Conservation (phyloP, 2,113 vertebrate species). For the Mirounga angustirostris region DNA sequence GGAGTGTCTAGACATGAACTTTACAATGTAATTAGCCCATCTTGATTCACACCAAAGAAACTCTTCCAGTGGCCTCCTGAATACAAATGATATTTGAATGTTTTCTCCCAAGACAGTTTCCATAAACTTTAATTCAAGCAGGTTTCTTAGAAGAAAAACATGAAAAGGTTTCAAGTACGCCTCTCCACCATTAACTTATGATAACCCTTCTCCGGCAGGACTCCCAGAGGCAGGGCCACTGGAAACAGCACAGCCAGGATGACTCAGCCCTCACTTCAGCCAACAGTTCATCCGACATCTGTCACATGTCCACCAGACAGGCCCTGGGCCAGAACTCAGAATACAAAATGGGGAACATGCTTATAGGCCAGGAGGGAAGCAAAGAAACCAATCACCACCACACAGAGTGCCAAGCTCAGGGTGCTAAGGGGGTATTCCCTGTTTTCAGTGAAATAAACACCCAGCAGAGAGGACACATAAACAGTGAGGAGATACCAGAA, state of each 20-base stretch:
- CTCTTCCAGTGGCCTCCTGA: not conserved
- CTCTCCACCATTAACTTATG: not conserved
- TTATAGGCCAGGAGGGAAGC: not conserved
- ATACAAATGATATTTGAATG: not conserved
- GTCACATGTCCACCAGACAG: not conserved
- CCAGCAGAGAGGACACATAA: not conserved
- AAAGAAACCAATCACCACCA: not conserved
- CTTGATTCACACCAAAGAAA: constrained; percentile 14
- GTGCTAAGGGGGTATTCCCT: not conserved
- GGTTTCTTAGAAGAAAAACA: not conserved
- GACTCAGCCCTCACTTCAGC: not conserved
- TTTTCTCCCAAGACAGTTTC: not conserved
- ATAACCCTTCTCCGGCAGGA: not conserved
- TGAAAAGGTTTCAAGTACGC: not conserved
- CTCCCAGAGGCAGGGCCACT: not conserved
- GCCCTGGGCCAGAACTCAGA: not conserved
- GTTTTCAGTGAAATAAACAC: not conserved
- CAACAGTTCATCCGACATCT: not conserved
- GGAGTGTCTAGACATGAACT: not conserved
- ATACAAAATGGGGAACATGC: not conserved
- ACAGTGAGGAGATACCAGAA: not conserved
- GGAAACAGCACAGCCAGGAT: not conserved
- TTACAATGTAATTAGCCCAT: constrained; percentile 1
- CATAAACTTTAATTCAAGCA: not conserved
- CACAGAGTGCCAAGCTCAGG: not conserved